Percentiles rank a stretch among this genome's conserved stretches.
Evolutionary conservation across 2,797 vertebrate genomes (phyloP).

Genomic region (Lophotriccus pileatus): DNA sequence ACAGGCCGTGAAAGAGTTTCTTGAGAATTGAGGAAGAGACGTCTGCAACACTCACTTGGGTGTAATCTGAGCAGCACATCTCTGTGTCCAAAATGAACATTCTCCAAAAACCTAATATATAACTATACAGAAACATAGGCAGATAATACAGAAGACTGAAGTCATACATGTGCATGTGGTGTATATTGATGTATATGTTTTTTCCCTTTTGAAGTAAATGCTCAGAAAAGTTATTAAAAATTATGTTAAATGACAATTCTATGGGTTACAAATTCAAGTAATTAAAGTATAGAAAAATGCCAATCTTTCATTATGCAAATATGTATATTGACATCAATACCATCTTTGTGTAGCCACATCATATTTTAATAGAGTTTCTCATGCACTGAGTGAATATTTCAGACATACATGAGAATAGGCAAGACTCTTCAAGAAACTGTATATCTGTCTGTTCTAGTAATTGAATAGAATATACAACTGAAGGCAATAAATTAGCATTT

Average conservation of each 20-base stretch:
- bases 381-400: background rate
- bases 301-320: background rate
- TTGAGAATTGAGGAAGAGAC: background rate
- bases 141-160: background rate
- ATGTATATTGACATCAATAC: background rate
- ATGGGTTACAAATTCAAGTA: background rate
- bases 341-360: background rate
- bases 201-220: background rate
- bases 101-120: background rate
- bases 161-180: background rate
- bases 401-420: background rate
- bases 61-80: background rate
- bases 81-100: background rate
- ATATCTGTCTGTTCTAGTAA: background rate
- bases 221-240: background rate
- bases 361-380: background rate
- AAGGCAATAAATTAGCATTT: background rate
- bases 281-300: background rate
- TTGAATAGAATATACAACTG: background rate
- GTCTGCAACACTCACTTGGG: background rate
- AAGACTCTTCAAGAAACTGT: background rate
- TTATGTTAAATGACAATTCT: background rate
- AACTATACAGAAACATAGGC: background rate
- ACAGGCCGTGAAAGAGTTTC: background rate
- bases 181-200: background rate